Conservation (phyloP, 2,888 invertebrate genomes). For the Atethmia centrago region DNA sequence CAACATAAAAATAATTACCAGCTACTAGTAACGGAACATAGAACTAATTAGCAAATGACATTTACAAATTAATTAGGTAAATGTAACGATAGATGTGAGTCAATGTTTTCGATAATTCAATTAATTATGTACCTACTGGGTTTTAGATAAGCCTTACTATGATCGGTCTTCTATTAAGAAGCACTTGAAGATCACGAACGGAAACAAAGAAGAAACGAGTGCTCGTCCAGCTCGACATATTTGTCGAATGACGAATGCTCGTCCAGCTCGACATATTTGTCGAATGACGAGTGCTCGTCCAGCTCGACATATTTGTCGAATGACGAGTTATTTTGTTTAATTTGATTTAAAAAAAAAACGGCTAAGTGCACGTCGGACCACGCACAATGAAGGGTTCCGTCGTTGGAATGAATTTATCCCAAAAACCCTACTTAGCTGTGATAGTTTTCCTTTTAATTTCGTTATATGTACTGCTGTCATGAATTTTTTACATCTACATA, state of each 20-base stretch:
- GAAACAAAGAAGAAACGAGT: slow-evolving; percentile 5
- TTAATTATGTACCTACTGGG: slow-evolving; percentile 37
- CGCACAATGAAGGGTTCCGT: too few relatives aligned
- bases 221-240: slow-evolving; percentile 1
- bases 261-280: too few relatives aligned
- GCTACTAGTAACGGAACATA: slow-evolving; percentile 40
- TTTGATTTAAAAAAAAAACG: too few relatives aligned
- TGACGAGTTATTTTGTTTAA: too few relatives aligned
- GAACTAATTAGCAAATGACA: slow-evolving; percentile 63
- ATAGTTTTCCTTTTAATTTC: too few relatives aligned
- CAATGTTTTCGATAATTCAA: slow-evolving; percentile 63
- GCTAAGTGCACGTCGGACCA: too few relatives aligned
- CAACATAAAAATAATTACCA: slow-evolving; percentile 44
- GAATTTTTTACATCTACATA: too few relatives aligned
- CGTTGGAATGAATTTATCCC: too few relatives aligned
- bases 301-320: too few relatives aligned
- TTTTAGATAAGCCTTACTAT: slow-evolving; percentile 45
- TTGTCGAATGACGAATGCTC: neutral
- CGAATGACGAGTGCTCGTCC: too few relatives aligned
- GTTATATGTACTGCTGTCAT: too few relatives aligned
- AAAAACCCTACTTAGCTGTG: too few relatives aligned
- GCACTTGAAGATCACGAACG: slow-evolving; percentile 19
- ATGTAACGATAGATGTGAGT: slow-evolving; percentile 48
- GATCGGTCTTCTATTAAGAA: slow-evolving; percentile 33
- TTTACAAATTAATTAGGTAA: slow-evolving; percentile 62